phyloP scores from a whole-genome alignment of 2,797 vertebrate species.

The Carapus acus region DNA sequence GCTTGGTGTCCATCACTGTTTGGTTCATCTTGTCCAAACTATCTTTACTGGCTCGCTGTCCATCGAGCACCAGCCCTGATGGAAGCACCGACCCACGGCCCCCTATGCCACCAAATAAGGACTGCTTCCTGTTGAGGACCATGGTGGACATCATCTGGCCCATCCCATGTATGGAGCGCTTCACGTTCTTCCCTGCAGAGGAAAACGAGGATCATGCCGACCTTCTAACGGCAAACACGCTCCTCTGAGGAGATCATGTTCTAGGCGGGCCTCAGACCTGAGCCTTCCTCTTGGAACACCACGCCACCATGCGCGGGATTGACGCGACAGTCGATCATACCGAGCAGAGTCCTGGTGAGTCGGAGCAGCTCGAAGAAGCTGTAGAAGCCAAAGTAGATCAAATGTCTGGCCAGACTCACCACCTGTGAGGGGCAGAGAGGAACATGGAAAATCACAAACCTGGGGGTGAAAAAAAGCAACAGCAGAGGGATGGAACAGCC shows the following conservation, averaged over 20 bases:
- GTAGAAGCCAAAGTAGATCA: slow-evolving; percentile 99
- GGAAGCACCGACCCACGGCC: slow-evolving; percentile 33
- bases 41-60: slow-evolving; percentile 76
- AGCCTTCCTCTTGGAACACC: slow-evolving; percentile 75
- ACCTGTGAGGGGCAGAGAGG: slow-evolving; percentile 71
- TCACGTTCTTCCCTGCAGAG: slow-evolving; percentile 84
- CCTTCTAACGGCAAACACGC: too few relatives aligned
- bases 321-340: slow-evolving; percentile 94
- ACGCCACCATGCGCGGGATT: slow-evolving; percentile 70
- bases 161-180: slow-evolving; percentile 91
- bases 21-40: slow-evolving; percentile 86
- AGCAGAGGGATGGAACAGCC: not conserved
- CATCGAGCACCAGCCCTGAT: slow-evolving; percentile 66
- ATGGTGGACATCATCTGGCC: slow-evolving; percentile 99
- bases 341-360: slow-evolving; percentile 88
- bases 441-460: not conserved
- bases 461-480: not conserved
- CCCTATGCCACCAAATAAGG: slow-evolving; percentile 76
- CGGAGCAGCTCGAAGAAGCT: slow-evolving; percentile 95
- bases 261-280: slow-evolving; percentile 59
- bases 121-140: slow-evolving; percentile 92
- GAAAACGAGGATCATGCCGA: too few relatives aligned
- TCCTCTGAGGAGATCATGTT: too few relatives aligned
- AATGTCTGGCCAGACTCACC: slow-evolving; percentile 91
- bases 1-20: slow-evolving; percentile 97